These are phyloP conservation scores for Bombus consobrinus DNA, from an alignment of 1,140 invertebrate genomes.

Conservation along the genomic window DNA sequence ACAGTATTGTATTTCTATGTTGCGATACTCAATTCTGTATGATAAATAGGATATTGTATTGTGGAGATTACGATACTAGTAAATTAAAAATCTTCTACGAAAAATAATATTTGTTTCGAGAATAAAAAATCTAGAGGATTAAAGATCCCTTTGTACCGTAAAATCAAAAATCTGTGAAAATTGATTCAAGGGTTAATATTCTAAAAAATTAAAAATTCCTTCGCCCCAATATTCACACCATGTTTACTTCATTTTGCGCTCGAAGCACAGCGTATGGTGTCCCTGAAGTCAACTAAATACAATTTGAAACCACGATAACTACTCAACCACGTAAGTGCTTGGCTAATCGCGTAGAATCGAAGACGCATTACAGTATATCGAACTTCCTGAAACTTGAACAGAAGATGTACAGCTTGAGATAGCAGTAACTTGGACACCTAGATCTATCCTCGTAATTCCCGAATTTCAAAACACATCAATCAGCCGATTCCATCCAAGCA, in stretches of 20 bases:
- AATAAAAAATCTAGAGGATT: no score
- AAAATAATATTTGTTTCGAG: no score
- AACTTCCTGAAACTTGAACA: conserved; percentile 7
- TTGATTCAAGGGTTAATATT: not conserved
- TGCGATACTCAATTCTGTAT: not conserved
- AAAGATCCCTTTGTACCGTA: no score
- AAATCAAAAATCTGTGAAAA: not conserved
- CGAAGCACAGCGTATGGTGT: no score
- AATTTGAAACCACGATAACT: no score
- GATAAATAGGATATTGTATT: not conserved
- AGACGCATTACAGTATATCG: not conserved
- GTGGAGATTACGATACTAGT: not conserved
- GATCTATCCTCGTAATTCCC: not conserved
- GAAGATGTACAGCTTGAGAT: not conserved
- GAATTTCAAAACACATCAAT: conserved; percentile 22
- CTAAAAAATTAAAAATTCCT: not conserved
- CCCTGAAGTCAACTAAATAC: no score
- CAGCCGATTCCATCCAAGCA: not conserved
- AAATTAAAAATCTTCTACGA: no score
- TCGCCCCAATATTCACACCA: not conserved
- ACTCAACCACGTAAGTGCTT: not conserved
- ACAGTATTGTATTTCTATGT: not conserved
- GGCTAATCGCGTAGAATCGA: conserved; percentile 4
- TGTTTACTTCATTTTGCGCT: no score
- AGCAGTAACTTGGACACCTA: not conserved